Base-by-base conservation (phyloP, 2,888 invertebrate species). In the Acanthosoma haemorrhoidale region DNA sequence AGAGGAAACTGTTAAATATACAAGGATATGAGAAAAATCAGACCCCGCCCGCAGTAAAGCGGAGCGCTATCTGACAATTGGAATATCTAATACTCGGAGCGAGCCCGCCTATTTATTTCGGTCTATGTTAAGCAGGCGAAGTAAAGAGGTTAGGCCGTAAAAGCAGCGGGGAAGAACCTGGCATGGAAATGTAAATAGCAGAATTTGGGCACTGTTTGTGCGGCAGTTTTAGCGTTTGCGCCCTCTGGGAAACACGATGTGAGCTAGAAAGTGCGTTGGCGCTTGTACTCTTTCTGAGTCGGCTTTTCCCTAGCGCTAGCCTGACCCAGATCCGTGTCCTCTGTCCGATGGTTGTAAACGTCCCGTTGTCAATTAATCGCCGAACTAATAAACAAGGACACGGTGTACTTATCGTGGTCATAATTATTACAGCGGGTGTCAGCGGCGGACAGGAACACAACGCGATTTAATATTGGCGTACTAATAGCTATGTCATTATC, bases 101-200 rank as follows among this genome's bases (percentile, higher is more conserved):
- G 21, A 25, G 51, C 21, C 13, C 51, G 51, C 51, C 51, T 51
- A 51, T 51, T 51, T 51, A 51, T 51, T 51, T 51, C 51, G 51
- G 51, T 29, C 21, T 51, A 51, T 51, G 51, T 51, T 51, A 51
- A 51, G 29, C 25, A 51, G 51, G n/a, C 6, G 51, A 25, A 6
- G n/a, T n/a, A n/a, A n/a, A 9, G 32, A 9, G 32, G 32, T 4
- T 6, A 9, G 9, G 25, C 51, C 25, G 25, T 51, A 51, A 51
- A 51, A 51, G 51, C 25, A 29, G 25, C 21, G 51, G 25, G 25
- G 51, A 25, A 25, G 51, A n/a, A 25, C 25, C 51, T 25, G 25
- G 21, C 51, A 21, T 51, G 29, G 29, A 51, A 51, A 51, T 51
- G 51, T 51, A 51, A 51, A 51, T 51, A 51, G n/a, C 51, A 51